Conservation (phyloP, 2,113 vertebrate species). For the Paratilapia polleni region DNA sequence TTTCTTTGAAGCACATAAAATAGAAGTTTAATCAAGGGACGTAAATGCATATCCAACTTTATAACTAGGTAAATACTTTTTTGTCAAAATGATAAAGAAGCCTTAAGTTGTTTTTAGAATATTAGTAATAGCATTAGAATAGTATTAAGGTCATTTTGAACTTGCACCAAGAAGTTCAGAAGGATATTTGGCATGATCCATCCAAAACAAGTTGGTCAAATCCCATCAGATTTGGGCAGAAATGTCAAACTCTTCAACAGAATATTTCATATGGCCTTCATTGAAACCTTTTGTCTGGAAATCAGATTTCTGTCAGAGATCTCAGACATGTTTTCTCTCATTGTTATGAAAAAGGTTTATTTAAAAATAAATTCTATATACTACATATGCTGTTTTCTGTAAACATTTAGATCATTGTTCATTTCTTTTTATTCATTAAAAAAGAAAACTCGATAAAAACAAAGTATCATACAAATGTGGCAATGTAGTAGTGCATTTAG, state of each 20-base stretch:
- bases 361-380: not conserved
- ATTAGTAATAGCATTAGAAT: not conserved
- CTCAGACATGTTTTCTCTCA: not conserved
- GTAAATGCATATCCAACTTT: no score
- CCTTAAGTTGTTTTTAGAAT: not conserved
- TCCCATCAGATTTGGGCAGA: conserved; percentile 29
- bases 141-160: not conserved
- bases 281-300: conserved; percentile 2
- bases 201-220: conserved; percentile 12
- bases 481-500: not conserved
- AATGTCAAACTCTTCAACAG: conserved; percentile 53
- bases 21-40: not conserved
- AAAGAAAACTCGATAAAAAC: not conserved
- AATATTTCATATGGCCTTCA: conserved; percentile 38
- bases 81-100: not conserved
- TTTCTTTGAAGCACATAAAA: not conserved
- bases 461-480: not conserved
- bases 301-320: conserved; percentile 14
- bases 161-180: conserved; percentile 4
- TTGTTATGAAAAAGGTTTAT: not conserved
- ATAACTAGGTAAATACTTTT: not conserved
- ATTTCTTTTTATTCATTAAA: not conserved
- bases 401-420: not conserved
- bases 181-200: conserved; percentile 14
- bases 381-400: not conserved